These are phyloP conservation scores for Nothobranchius furzeri DNA, from an alignment of 2,113 vertebrate species.

Conservation along the genomic window DNA sequence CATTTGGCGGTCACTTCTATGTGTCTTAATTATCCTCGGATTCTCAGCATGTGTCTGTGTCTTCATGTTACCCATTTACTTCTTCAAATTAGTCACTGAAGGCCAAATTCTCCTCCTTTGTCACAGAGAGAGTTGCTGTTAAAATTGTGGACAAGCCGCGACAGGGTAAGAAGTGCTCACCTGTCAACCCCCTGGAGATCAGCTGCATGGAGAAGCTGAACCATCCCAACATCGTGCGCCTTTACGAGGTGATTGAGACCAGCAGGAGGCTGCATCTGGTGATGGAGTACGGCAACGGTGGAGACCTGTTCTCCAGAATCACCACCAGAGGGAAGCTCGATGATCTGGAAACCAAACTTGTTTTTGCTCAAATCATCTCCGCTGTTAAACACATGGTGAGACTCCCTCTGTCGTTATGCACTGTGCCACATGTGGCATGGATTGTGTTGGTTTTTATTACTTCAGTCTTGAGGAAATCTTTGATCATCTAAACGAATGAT, in stretches of 20 bases:
- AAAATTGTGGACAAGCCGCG: conserved; percentile 79
- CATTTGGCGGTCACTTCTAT: too few species aligned
- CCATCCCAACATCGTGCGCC: conserved; percentile 81
- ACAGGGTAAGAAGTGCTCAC: conserved; percentile 61
- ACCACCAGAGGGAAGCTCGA: conserved; percentile 75
- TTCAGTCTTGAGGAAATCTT: background rate
- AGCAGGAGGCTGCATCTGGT: conserved; percentile 74
- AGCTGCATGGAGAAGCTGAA: conserved; percentile 80
- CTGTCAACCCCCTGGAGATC: conserved; percentile 71
- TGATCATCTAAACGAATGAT: background rate
- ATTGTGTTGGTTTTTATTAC: background rate
- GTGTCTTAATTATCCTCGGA: too few species aligned
- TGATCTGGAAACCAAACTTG: conserved; percentile 75
- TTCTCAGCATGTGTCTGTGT: background rate
- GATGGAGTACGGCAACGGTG: conserved; percentile 82
- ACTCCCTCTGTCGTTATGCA: background rate
- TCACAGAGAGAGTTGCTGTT: conserved; percentile 79
- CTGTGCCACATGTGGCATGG: background rate
- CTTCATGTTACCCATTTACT: background rate
- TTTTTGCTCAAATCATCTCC: conserved; percentile 79
- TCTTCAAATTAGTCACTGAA: conserved; percentile 1
- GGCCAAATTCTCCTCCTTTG: conserved; percentile 3
- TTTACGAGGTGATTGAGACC: conserved; percentile 82
- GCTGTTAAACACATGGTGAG: conserved; percentile 84
- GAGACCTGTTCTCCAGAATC: conserved; percentile 80